Percentiles rank a stretch among this genome's conserved stretches.
phyloP scores from a whole-genome alignment of 2,888 invertebrate species.

The Melanotus villosus region DNA sequence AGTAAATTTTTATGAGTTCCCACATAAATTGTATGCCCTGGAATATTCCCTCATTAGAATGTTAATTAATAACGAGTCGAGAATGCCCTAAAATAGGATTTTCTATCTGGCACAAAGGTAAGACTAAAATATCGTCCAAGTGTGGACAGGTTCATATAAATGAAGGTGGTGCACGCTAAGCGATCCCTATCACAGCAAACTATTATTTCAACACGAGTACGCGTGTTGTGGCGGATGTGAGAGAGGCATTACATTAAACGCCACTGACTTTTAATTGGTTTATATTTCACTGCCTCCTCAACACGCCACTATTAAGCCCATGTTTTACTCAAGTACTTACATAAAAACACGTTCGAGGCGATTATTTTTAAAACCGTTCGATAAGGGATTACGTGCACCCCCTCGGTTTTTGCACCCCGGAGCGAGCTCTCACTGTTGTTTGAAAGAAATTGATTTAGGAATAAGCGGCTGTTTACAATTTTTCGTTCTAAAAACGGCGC shows the following conservation, averaged over 20 bases:
- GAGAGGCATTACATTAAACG: constrained; percentile 63
- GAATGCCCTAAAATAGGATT: too few species aligned
- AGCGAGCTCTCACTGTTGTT: background rate
- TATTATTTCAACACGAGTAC: constrained; percentile 65
- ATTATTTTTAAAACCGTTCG: constrained; percentile 46
- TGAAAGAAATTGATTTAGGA: constrained; percentile 17
- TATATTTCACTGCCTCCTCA: constrained; percentile 63
- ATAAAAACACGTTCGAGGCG: constrained; percentile 50
- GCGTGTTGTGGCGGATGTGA: constrained; percentile 65
- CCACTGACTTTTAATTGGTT: constrained; percentile 66
- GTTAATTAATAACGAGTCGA: too few species aligned
- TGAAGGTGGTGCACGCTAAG: constrained; percentile 63
- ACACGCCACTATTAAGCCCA: constrained; percentile 53
- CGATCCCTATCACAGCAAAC: constrained; percentile 61
- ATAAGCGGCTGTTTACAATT: constrained; percentile 27
- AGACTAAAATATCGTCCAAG: constrained; percentile 23
- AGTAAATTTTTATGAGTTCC: too few species aligned
- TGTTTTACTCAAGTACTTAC: constrained; percentile 51
- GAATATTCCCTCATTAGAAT: too few species aligned
- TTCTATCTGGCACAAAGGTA: too few species aligned
- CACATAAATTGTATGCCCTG: too few species aligned
- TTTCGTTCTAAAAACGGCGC: constrained; percentile 9
- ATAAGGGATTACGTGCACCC: constrained; percentile 25
- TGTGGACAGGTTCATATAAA: constrained; percentile 58
- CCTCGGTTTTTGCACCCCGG: background rate